A percentile compares a stretch with the other conserved stretches of the same genome.
Conservation (phyloP, 2,888 invertebrate genomes). For the Tipula vernalis region DNA sequence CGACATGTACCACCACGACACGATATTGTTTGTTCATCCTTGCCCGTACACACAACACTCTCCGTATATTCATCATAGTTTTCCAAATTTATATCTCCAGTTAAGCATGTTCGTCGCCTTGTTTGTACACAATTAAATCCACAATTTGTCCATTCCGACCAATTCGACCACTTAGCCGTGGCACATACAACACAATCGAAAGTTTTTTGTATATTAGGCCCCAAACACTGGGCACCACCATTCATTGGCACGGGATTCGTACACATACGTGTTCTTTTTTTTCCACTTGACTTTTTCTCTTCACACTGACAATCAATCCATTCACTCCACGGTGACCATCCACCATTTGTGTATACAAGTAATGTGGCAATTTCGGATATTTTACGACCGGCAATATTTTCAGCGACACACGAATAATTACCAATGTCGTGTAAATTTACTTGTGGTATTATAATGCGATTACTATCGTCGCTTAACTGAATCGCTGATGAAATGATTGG, state of each 20-base stretch:
- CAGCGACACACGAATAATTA: constrained; percentile 92
- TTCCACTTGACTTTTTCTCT: constrained; percentile 51
- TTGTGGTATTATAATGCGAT: constrained; percentile 63
- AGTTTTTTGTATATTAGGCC: constrained; percentile 61
- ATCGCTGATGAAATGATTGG: background rate
- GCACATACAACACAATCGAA: constrained; percentile 60
- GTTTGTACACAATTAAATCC: constrained; percentile 79
- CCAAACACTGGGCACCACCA: constrained; percentile 69
- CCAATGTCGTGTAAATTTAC: constrained; percentile 79
- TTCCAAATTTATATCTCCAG: constrained; percentile 19
- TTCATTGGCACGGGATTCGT: constrained; percentile 76
- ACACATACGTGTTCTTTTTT: constrained; percentile 64
- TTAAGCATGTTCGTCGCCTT: constrained; percentile 60
- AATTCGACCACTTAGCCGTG: constrained; percentile 59
- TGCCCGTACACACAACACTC: constrained; percentile 35
- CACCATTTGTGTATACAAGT: constrained; percentile 42
- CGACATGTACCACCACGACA: constrained; percentile 41
- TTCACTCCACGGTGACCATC: constrained; percentile 73
- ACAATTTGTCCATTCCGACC: constrained; percentile 90
- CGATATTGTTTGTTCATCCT: constrained; percentile 40
- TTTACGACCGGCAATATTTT: constrained; percentile 79
- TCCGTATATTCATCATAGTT: constrained; percentile 15
- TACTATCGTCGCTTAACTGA: constrained; percentile 39
- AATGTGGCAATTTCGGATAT: constrained; percentile 53
- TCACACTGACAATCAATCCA: constrained; percentile 77